phyloP scores from a whole-genome alignment of 2,888 invertebrate genomes.

The Microchrysa polita region DNA sequence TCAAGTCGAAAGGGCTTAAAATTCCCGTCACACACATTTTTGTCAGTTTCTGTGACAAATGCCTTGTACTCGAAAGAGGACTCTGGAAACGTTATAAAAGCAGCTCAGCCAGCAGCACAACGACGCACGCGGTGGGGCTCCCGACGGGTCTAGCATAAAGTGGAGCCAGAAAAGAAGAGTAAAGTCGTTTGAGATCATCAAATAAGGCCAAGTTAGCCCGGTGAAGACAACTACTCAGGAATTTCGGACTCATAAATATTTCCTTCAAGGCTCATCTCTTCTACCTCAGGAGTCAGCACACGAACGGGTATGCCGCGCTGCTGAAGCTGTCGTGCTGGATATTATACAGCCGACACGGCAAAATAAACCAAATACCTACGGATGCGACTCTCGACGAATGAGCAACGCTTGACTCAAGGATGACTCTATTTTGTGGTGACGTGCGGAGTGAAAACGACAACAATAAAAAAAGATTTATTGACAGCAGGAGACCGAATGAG shows the following conservation, averaged over 20 bases:
- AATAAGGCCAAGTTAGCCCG: conserved; percentile 10
- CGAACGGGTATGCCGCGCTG: not conserved
- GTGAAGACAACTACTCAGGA: conserved; percentile 22
- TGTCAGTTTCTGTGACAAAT: conserved; percentile 39
- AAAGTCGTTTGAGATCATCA: conserved; percentile 31
- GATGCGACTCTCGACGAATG: not conserved
- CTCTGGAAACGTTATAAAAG: not conserved
- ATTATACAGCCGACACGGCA: not conserved
- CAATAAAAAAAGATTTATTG: conserved; percentile 44
- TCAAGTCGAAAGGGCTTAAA: conserved; percentile 40
- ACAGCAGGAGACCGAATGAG: conserved; percentile 29
- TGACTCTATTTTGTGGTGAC: conserved; percentile 40
- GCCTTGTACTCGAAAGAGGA: conserved; percentile 28
- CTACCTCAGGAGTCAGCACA: not conserved
- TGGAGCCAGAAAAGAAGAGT: conserved; percentile 8
- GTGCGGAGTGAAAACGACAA: conserved; percentile 33
- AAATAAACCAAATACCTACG: not conserved
- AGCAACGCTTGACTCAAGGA: conserved; percentile 31
- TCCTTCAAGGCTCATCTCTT: not conserved
- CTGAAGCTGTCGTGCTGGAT: not conserved
- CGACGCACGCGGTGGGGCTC: too few relatives aligned
- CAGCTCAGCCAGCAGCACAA: not conserved
- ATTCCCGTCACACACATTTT: conserved; percentile 40
- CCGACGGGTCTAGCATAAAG: not conserved
- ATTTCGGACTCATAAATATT: conserved; percentile 36